Base-by-base conservation (phyloP, 2,113 vertebrate species). In the Pelobates fuscus region DNA sequence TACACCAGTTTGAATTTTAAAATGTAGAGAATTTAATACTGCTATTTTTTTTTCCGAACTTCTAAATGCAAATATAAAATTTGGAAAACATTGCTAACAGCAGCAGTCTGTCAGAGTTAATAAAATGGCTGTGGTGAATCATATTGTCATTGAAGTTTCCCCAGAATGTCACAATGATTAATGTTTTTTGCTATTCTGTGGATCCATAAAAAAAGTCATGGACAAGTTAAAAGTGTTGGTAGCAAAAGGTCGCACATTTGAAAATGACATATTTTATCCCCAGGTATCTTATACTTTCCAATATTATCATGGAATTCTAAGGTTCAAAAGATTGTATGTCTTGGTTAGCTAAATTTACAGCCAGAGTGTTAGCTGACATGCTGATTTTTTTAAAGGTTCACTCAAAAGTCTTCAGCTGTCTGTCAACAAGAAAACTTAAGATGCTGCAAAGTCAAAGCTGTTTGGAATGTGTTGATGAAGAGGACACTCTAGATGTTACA, bases 381-480 rank as follows among this genome's bases (percentile, higher is more conserved):
- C 78, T 21, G 26, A 63, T 86, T 67, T 73, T 49, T 80, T 67
- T 74, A 79, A 72, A 74, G 80, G 81, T 83, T 85, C 78, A 73
- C 73, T 78, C 79, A 69, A 87, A 82, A 5, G 76, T 85, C 84
- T 84, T 84, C 71, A 81, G 84, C 84, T 84, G 85, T 87, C 83
- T 90, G 87, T 90, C 89, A 88, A 84, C 86, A 43, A 73, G 73
- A 0, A 0, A 70, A 78, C 78, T 82, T 79, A 79, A 81, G 87
- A 82, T 62, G 78, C 60, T 61, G 66, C 74, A 43, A 7, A 83
- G 84, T 81, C 86, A 82, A 81, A 66, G 85, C 80, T 88, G 84
- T 71, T 80, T 55, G 77, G 86, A 92, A 94, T 37, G 88, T 94
- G 92, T 91, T 37, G 65, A 84, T 92, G 91, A 94, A 92, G 88